Evolutionary conservation across 2,797 vertebrate species (phyloP).

Genomic region (Anabacerthia variegaticeps): DNA sequence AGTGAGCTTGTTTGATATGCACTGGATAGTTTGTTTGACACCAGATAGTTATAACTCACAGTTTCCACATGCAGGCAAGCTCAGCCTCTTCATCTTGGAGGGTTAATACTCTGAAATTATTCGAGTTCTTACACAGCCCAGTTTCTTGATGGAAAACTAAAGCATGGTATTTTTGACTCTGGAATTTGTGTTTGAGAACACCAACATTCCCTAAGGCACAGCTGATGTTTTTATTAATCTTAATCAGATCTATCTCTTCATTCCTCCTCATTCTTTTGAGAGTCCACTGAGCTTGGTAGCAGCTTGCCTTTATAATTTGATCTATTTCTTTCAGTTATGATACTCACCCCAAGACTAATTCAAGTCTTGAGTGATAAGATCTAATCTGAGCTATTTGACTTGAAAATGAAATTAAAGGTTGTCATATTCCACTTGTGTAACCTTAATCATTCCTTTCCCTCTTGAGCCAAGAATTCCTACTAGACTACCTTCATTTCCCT

Average conservation of each 20-base stretch:
- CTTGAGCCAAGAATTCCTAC: neutral
- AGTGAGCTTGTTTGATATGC: neutral
- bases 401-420: slow-evolving; percentile 31
- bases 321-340: slow-evolving; percentile 1
- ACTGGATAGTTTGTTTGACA: neutral
- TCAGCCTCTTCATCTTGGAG: neutral
- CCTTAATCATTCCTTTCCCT: neutral
- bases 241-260: neutral
- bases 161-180: neutral
- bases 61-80: neutral
- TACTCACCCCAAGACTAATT: neutral
- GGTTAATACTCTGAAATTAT: neutral
- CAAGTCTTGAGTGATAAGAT: slow-evolving; percentile 34
- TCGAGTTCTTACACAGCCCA: neutral
- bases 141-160: neutral
- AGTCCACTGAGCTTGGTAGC: neutral
- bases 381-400: slow-evolving; percentile 12
- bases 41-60: neutral
- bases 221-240: neutral
- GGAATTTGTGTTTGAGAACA: slow-evolving; percentile 4
- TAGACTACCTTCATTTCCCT: neutral
- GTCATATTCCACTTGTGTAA: neutral
- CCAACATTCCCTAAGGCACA: neutral
- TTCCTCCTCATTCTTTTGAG: neutral
- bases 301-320: slow-evolving; percentile 5